These are phyloP conservation scores for Tonatia bakeri DNA, from an alignment of 2,113 vertebrate genomes.

Conservation along the genomic window DNA sequence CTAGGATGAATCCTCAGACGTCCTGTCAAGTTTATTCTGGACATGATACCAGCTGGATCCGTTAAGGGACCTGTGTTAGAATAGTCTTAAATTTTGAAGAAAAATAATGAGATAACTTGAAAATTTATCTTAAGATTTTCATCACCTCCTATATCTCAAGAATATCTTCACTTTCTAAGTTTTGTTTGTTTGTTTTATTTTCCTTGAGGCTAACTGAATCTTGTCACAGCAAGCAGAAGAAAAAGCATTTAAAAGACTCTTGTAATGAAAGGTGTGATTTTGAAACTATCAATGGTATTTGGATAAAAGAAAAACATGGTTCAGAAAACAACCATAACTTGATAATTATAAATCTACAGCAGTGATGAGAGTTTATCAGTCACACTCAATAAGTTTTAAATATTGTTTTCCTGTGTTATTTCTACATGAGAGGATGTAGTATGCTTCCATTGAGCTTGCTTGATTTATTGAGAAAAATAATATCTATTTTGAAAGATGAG, in stretches of 20 bases:
- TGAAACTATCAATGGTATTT: neutral
- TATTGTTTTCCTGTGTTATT: constrained; percentile 55
- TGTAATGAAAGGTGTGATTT: neutral
- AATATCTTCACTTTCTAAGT: neutral
- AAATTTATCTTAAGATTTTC: neutral
- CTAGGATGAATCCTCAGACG: neutral
- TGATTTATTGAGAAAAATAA: constrained; percentile 62
- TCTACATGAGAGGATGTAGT: constrained; percentile 54
- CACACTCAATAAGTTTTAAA: constrained; percentile 58
- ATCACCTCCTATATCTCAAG: neutral
- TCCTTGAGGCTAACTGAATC: neutral
- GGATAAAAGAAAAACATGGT: neutral
- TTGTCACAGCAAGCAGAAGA: neutral
- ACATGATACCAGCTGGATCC: neutral
- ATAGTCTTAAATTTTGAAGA: neutral
- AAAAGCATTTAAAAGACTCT: neutral
- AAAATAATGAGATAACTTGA: neutral
- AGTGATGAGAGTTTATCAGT: constrained; percentile 55
- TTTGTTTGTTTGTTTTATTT: neutral
- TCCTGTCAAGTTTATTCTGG: neutral
- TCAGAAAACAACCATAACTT: constrained; percentile 8
- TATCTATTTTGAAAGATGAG: constrained; percentile 64
- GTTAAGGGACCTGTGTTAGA: neutral
- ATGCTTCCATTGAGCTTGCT: neutral
- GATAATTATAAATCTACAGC: constrained; percentile 53